These are phyloP conservation scores for Lynx canadensis DNA, from an alignment of 2,113 vertebrate species.

Conservation along the genomic window DNA sequence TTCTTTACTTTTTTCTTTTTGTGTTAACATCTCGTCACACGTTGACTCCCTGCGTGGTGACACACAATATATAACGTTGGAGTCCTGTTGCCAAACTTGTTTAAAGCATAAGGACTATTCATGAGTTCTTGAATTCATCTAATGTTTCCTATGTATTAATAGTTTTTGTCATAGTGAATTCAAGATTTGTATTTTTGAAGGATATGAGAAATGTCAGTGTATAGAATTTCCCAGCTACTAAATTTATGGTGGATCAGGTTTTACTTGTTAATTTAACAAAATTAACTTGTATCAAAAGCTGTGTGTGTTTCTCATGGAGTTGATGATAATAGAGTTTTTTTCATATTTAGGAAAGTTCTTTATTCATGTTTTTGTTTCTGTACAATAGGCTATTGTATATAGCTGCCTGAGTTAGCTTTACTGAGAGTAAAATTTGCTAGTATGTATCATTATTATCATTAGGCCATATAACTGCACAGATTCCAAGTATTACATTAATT, in stretches of 20 bases:
- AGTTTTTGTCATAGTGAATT: conserved; percentile 41
- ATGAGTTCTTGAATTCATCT: neutral
- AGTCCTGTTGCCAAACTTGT: neutral
- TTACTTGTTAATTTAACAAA: conserved; percentile 45
- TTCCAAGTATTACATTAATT: neutral
- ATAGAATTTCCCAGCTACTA: neutral
- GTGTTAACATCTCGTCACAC: neutral
- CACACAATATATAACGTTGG: neutral
- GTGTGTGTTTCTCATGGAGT: neutral
- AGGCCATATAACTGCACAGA: neutral
- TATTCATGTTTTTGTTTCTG: conserved; percentile 1
- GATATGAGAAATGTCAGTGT: neutral
- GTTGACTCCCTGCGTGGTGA: neutral
- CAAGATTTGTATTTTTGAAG: conserved; percentile 18
- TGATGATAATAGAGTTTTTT: neutral
- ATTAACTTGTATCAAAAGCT: neutral
- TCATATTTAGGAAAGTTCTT: neutral
- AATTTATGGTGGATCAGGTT: neutral
- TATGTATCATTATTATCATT: neutral
- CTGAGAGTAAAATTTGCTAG: conserved; percentile 40
- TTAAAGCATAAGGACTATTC: neutral
- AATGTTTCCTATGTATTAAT: conserved; percentile 2
- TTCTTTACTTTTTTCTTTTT: neutral
- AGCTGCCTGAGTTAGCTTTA: conserved; percentile 36
- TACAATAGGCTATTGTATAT: neutral